These are phyloP conservation scores for Pharmacophagus antenor DNA, from an alignment of 2,888 invertebrate genomes.

Conservation along the genomic window DNA sequence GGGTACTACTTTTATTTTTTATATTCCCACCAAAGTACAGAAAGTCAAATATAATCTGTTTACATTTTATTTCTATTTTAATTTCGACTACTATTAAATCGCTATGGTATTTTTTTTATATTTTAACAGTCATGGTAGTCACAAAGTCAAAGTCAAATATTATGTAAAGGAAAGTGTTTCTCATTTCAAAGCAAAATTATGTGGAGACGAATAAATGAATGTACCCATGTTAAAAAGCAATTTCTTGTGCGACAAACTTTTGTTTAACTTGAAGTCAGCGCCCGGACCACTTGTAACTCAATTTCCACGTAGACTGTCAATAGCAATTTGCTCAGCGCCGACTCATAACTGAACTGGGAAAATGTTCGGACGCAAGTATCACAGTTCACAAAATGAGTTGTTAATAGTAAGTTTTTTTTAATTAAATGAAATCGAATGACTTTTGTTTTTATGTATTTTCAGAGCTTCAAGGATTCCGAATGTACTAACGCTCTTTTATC, in stretches of 20 bases:
- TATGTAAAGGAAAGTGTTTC: not conserved
- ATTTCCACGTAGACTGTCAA: constrained; percentile 41
- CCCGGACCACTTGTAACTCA: constrained; percentile 26
- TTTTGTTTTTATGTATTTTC: not conserved
- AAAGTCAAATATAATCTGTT: no score
- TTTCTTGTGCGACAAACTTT: constrained; percentile 17
- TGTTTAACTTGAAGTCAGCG: constrained; percentile 22
- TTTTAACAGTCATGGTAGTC: no score
- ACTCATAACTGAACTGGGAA: constrained; percentile 18
- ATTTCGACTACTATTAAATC: no score
- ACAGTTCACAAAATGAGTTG: constrained; percentile 2
- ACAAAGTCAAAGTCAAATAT: no score
- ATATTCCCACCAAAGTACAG: no score
- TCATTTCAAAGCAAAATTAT: not conserved
- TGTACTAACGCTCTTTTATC: no score
- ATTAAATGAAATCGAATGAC: not conserved
- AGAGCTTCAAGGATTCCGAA: no score
- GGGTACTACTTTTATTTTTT: no score
- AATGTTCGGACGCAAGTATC: constrained; percentile 12
- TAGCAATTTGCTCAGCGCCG: constrained; percentile 33
- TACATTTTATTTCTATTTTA: no score
- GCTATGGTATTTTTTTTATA: no score
- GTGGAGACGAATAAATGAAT: not conserved
- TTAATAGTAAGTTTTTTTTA: no score
- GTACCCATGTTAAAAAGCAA: constrained; percentile 17